Conservation (phyloP, 2,797 vertebrate genomes). For the Brachymystax lenok region DNA sequence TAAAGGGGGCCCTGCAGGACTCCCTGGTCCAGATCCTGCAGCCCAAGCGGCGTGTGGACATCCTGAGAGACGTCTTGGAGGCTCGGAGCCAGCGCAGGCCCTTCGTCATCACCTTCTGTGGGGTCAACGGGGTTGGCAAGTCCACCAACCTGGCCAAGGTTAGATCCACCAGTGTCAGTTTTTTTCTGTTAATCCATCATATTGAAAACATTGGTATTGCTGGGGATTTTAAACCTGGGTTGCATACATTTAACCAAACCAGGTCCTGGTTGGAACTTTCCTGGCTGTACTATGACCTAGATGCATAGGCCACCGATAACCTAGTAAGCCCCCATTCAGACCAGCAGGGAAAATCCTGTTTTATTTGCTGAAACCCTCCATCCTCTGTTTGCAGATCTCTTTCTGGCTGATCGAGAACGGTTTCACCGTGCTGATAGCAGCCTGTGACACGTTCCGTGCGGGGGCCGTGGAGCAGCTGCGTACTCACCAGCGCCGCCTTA, state of each 20-base stretch:
- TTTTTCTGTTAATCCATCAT: not conserved
- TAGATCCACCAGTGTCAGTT: slow-evolving; percentile 10
- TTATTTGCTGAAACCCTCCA: not conserved
- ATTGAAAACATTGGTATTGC: not conserved
- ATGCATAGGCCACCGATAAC: not conserved
- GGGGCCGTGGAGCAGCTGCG: slow-evolving; percentile 97
- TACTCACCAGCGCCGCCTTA: slow-evolving; percentile 92
- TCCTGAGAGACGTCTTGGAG: slow-evolving; percentile 94
- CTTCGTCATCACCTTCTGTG: slow-evolving; percentile 94
- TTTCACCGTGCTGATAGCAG: slow-evolving; percentile 94
- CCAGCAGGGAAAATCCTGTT: too few species aligned
- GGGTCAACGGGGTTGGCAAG: slow-evolving; percentile 96
- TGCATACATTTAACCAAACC: not conserved
- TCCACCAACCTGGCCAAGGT: slow-evolving; percentile 98
- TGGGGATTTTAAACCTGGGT: not conserved
- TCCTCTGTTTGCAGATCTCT: slow-evolving; percentile 81
- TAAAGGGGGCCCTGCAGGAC: slow-evolving; percentile 95
- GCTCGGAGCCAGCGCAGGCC: slow-evolving; percentile 87
- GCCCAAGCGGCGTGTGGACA: slow-evolving; percentile 93
- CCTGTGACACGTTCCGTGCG: slow-evolving; percentile 95
- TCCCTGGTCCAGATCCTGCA: slow-evolving; percentile 97
- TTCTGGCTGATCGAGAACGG: slow-evolving; percentile 98
- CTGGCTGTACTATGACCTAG: not conserved
- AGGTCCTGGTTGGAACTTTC: not conserved
- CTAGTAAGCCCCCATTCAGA: not conserved